phyloP scores from a whole-genome alignment of 2,113 vertebrate species.

The Ptychochromis oligacanthus region DNA sequence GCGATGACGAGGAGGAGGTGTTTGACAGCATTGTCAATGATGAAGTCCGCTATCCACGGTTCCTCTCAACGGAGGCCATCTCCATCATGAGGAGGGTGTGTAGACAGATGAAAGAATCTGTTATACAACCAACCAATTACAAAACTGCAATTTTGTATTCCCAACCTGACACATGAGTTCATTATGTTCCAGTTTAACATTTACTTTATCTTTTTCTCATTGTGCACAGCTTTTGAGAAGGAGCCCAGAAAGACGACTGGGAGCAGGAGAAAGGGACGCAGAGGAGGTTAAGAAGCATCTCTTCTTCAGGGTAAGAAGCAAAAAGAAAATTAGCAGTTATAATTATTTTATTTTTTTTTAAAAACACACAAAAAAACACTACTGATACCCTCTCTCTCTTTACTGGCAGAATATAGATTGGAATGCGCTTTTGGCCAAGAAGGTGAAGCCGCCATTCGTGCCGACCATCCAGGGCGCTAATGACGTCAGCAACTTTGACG shows the following conservation, averaged over 20 bases:
- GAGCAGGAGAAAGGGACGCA: conserved; percentile 94
- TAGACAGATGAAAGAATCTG: neutral
- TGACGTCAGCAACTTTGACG: conserved; percentile 98
- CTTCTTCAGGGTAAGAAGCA: conserved; percentile 90
- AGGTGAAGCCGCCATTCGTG: conserved; percentile 95
- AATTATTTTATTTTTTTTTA: too few species aligned
- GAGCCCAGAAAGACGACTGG: conserved; percentile 94
- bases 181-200: neutral
- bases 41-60: conserved; percentile 97
- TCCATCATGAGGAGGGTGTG: conserved; percentile 97
- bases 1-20: conserved; percentile 98
- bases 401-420: conserved; percentile 89
- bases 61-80: conserved; percentile 97
- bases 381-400: neutral
- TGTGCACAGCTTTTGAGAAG: conserved; percentile 88
- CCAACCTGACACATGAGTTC: neutral
- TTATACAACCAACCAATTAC: neutral
- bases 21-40: conserved; percentile 99
- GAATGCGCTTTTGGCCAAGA: conserved; percentile 92
- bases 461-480: conserved; percentile 90
- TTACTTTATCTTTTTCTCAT: neutral
- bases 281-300: conserved; percentile 98
- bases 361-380: too few species aligned
- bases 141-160: neutral
- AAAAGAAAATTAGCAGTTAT: neutral